Evolutionary conservation across 2,113 vertebrate species (phyloP).

Genomic region (Brienomyrus brachyistius): DNA sequence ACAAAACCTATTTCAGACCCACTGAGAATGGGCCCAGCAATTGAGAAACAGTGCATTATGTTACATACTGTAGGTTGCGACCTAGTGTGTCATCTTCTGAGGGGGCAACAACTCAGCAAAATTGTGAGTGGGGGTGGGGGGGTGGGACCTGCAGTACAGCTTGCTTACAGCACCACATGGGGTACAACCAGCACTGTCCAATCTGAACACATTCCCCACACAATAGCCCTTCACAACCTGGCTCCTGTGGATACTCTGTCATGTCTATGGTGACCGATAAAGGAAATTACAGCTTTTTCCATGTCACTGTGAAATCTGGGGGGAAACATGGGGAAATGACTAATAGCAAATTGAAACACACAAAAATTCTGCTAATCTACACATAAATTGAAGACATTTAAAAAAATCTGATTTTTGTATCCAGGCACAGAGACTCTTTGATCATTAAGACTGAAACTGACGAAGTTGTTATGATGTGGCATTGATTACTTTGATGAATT

Average conservation of each 20-base stretch:
- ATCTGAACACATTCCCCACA: background rate
- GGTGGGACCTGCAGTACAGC: background rate
- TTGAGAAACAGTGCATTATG: background rate
- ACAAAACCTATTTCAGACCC: background rate
- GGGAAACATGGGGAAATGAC: background rate
- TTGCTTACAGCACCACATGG: background rate
- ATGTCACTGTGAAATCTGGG: background rate
- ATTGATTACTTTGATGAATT: background rate
- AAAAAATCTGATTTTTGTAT: background rate
- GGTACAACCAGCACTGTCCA: background rate
- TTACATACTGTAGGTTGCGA: background rate
- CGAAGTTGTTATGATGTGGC: background rate
- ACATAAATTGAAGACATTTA: background rate
- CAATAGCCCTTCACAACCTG: background rate
- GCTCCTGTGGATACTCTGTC: background rate
- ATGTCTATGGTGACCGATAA: background rate
- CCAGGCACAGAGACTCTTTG: background rate
- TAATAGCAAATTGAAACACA: background rate
- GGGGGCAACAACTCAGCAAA: background rate
- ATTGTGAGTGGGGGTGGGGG: background rate
- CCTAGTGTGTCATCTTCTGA: background rate
- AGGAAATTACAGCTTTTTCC: background rate
- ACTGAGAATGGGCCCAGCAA: background rate
- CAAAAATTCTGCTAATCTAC: background rate
- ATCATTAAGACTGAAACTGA: background rate